These are phyloP conservation scores for Sebastes iracundus DNA, from an alignment of 2,797 vertebrate species.

Conservation along the genomic window DNA sequence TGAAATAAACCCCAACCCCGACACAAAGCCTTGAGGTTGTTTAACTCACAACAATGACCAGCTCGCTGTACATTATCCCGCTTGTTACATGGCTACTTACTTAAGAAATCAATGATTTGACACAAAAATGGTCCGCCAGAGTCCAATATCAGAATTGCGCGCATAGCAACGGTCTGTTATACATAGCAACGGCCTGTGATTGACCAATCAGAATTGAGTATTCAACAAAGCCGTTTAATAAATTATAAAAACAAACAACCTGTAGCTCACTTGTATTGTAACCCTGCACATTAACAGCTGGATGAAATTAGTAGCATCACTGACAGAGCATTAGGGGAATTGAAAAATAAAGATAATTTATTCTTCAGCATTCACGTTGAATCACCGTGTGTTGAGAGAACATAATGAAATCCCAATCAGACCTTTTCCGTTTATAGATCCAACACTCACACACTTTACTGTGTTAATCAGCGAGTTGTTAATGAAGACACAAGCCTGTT, in stretches of 20 bases:
- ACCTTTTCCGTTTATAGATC: not conserved
- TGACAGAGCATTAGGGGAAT: not conserved
- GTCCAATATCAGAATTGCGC: no score
- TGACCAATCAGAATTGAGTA: no score
- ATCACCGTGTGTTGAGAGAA: not conserved
- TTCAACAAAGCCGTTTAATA: no score
- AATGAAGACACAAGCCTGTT: not conserved
- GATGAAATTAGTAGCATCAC: not conserved
- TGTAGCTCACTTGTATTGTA: not conserved
- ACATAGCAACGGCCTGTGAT: no score
- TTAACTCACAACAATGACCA: no score
- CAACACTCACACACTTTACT: not conserved
- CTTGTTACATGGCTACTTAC: no score
- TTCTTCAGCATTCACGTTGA: not conserved
- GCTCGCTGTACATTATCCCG: no score
- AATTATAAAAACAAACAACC: not conserved
- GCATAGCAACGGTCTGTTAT: no score
- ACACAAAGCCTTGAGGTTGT: rapidly evolving
- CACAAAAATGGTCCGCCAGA: no score
- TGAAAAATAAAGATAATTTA: not conserved
- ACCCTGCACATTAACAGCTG: not conserved
- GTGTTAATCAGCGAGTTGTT: constrained; percentile 15
- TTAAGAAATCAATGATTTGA: no score
- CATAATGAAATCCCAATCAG: constrained; percentile 12
- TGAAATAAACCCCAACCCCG: no score